phyloP scores from a whole-genome alignment of 2,113 vertebrate species.

The Halcyon malimbica region DNA sequence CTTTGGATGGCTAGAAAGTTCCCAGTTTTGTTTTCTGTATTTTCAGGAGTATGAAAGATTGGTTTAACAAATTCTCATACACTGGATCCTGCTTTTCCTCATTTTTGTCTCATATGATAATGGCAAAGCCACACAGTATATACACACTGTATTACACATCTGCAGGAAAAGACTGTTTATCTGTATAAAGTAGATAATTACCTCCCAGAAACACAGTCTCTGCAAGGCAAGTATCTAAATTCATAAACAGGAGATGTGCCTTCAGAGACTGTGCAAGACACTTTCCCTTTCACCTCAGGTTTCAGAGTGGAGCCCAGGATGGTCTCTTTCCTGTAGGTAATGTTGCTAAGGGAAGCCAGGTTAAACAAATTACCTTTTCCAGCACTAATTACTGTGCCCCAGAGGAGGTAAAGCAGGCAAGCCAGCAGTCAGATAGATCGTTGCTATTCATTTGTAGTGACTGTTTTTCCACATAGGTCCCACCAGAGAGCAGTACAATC shows the following conservation, averaged over 20 bases:
- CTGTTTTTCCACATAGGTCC: neutral
- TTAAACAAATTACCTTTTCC: neutral
- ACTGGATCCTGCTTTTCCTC: neutral
- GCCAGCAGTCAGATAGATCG: neutral
- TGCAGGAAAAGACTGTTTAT: neutral
- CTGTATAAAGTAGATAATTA: neutral
- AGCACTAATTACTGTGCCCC: neutral
- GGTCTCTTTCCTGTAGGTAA: neutral
- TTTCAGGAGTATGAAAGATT: neutral
- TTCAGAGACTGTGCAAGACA: neutral
- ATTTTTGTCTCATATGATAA: neutral
- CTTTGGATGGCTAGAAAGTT: neutral
- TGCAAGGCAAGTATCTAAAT: neutral
- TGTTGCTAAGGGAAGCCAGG: neutral
- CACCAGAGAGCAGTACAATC: slow-evolving; percentile 55
- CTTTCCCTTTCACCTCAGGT: neutral
- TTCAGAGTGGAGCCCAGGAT: neutral
- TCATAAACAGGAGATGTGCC: accelerated
- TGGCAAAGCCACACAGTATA: neutral
- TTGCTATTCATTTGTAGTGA: neutral
- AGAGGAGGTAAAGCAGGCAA: neutral
- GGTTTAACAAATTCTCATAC: neutral
- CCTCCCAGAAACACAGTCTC: neutral
- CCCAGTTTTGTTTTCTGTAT: neutral
- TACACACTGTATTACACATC: accelerated